Base-by-base conservation (phyloP, 1,140 invertebrate genomes). In the Cepaea nemoralis region DNA sequence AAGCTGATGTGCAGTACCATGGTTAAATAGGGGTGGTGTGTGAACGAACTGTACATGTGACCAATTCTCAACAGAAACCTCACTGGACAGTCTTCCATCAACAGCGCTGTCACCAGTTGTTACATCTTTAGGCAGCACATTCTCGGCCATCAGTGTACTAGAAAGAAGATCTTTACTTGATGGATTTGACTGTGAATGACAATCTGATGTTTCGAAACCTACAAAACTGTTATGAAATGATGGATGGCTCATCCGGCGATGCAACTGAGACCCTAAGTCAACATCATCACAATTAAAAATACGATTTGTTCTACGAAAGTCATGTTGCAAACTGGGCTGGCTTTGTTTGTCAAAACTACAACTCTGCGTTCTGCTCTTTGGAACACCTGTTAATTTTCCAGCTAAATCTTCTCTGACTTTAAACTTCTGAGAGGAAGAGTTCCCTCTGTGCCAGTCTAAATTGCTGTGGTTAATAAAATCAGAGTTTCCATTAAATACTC, bases 11-110 rank as follows among this genome's bases (percentile, higher is more conserved):
- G 77, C 63, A 27, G 66, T 69, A 35, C 77, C 8, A 2, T 63
- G 77, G 33, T 79, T 66, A 79, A 79, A 79, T 45, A 66, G 5
- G 10, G 75, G 75, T 33, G 55, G 55, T 37, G 50, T 39, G 14
- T 77, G 33, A 33, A n/a, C 14, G 31, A 50, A 55, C 35, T 37
- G 35, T 16, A 40, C 37, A 40, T 24, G 40, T 39, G 35, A 22
- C 37, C 22, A 27, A 39, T 10, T 39, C 24, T 71, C 12, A 6
- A 71, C 37, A 39, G 69, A 42, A 1, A 10, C 6, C n/a, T 37
- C 31, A 27, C 27, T 6, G 5, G 40, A 5, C 40, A 71, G 22
- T 39, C 6, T 37, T 40, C 19, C 1, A 22, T 37, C 12, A 6
- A 24, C 69, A 70, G 10, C 14, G 24, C 24, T n/a, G 27, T 10